Evolutionary conservation across 2,113 vertebrate genomes (phyloP).

Genomic region (Cyanistes caeruleus): DNA sequence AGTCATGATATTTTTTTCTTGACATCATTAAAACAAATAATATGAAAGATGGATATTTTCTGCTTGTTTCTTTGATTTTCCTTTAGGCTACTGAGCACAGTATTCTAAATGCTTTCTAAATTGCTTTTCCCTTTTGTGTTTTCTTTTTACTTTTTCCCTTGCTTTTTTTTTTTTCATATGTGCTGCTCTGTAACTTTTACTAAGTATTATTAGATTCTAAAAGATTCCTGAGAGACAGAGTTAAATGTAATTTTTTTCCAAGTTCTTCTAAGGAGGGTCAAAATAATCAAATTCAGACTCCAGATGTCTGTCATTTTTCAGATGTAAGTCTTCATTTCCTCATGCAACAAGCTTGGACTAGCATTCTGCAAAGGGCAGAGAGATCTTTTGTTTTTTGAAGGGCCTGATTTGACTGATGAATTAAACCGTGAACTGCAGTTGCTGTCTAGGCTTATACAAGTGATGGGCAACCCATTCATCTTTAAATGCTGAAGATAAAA

Average conservation of each 20-base stretch:
- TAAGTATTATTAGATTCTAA: background rate
- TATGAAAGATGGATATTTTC: background rate
- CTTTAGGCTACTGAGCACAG: background rate
- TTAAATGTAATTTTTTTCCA: background rate
- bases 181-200: background rate
- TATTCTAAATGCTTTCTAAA: background rate
- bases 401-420: background rate
- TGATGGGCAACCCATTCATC: background rate
- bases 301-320: background rate
- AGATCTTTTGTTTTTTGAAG: background rate
- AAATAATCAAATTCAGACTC: background rate
- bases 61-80: background rate
- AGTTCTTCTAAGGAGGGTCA: background rate
- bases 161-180: background rate
- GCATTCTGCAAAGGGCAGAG: background rate
- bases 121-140: background rate
- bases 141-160: background rate
- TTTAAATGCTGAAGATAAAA: background rate
- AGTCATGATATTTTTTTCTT: background rate
- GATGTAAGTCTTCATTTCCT: background rate
- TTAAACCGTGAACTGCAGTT: background rate
- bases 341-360: background rate
- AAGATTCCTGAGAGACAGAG: background rate
- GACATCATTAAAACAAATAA: background rate
- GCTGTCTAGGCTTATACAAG: background rate